Percentiles rank a stretch among this genome's conserved stretches.
phyloP scores from a whole-genome alignment of 2,113 vertebrate genomes.

The Indicator maculatus region DNA sequence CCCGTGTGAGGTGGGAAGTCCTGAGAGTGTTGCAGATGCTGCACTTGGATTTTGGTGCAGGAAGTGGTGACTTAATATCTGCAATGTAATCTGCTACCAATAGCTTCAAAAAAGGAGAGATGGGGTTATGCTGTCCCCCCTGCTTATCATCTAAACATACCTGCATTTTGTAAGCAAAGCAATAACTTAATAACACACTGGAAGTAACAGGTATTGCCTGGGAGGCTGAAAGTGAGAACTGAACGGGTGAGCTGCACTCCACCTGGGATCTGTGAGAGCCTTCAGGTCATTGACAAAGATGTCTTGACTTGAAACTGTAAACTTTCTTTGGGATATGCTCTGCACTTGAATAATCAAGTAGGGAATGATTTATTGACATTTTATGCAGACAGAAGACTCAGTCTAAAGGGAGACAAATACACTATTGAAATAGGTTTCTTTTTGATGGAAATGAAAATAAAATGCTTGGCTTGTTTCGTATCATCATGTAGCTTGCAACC shows the following conservation, averaged over 20 bases:
- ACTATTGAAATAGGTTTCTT: not conserved
- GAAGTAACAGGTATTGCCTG: slow-evolving; percentile 18
- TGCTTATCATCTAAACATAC: not conserved
- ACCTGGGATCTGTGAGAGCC: slow-evolving; percentile 33
- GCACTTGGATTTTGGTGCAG: not conserved
- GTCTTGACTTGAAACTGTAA: slow-evolving; percentile 57
- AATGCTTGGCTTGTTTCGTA: not conserved
- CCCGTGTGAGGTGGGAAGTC: not conserved
- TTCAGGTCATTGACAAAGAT: slow-evolving; percentile 41
- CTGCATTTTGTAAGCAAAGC: not conserved
- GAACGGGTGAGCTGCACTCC: not conserved
- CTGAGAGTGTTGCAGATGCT: accelerated
- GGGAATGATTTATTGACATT: slow-evolving; percentile 42
- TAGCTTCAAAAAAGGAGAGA: not conserved
- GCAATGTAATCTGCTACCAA: accelerated
- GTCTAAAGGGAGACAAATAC: not conserved
- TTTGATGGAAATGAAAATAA: not conserved
- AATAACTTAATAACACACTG: not conserved
- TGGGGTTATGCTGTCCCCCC: not conserved
- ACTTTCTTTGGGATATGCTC: slow-evolving; percentile 13
- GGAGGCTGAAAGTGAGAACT: slow-evolving; percentile 44
- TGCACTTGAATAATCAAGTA: not conserved
- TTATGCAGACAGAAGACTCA: not conserved
- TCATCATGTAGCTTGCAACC: not conserved
- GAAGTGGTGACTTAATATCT: not conserved